Conservation (phyloP, 2,888 invertebrate species). For the Chromoteleia sp. region DNA sequence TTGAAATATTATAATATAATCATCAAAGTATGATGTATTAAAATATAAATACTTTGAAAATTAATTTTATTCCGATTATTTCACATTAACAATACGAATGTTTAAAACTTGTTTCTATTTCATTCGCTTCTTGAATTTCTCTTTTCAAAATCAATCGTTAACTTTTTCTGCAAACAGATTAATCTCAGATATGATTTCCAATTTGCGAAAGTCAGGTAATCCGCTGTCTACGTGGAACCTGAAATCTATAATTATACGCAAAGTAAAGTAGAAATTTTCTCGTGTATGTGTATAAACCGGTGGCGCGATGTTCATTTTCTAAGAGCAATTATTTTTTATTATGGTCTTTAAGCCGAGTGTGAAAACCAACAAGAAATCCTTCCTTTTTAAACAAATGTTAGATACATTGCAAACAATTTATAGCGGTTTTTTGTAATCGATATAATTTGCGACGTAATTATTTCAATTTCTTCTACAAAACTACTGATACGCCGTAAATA, state of each 20-base stretch:
- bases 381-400: neutral
- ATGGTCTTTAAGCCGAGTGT: slow-evolving; percentile 4
- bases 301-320: neutral
- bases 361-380: slow-evolving; percentile 17
- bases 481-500: too few species aligned
- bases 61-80: too few species aligned
- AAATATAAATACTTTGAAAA: too few species aligned
- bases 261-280: slow-evolving; percentile 27
- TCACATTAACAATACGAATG: too few species aligned
- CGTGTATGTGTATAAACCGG: neutral
- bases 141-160: neutral
- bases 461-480: too few species aligned
- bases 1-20: too few species aligned
- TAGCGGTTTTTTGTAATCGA: neutral
- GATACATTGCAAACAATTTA: neutral
- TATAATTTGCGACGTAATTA: slow-evolving; percentile 15
- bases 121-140: too few species aligned
- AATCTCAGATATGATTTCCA: slow-evolving; percentile 18
- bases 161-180: neutral
- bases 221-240: slow-evolving; percentile 2
- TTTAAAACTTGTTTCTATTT: too few species aligned
- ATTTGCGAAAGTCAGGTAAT: slow-evolving; percentile 17
- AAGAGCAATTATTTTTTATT: slow-evolving; percentile 26
- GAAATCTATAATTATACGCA: slow-evolving; percentile 23
- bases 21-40: too few species aligned